These are phyloP conservation scores for Buathra laborator DNA, from an alignment of 2,888 invertebrate genomes.

Conservation along the genomic window DNA sequence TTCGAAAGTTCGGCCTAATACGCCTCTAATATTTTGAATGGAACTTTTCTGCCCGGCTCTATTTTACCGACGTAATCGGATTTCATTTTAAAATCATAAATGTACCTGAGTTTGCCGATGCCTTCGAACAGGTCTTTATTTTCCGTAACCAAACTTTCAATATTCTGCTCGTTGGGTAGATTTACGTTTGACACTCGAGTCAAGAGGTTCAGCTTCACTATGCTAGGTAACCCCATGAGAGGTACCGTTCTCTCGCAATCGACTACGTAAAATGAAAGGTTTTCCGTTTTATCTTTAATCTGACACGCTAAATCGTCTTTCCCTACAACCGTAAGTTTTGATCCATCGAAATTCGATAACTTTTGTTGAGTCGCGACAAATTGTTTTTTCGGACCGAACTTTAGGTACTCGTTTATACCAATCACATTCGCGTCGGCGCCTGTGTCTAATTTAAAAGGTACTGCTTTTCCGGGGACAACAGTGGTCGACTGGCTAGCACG, in stretches of 20 bases:
- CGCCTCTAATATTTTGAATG: neutral
- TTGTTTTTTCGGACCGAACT: neutral
- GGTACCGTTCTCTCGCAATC: neutral
- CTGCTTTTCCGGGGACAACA: too few relatives aligned
- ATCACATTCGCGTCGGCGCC: constrained; percentile 39
- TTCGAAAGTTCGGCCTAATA: neutral
- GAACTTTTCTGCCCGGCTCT: constrained; percentile 55
- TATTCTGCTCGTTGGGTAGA: neutral
- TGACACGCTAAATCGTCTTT: constrained; percentile 23
- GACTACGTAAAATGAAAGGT: neutral
- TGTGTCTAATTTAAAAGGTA: constrained; percentile 42
- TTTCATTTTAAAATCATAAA: constrained; percentile 67
- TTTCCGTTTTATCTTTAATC: neutral
- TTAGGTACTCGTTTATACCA: constrained; percentile 9
- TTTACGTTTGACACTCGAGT: constrained; percentile 17
- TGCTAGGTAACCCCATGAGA: neutral
- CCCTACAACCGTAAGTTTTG: constrained; percentile 13
- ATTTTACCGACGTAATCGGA: constrained; percentile 56
- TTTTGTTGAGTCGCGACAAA: neutral
- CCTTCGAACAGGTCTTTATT: constrained; percentile 65
- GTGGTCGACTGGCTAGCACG: too few relatives aligned
- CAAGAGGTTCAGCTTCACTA: neutral
- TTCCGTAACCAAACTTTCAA: constrained; percentile 31
- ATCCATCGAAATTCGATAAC: constrained; percentile 33
- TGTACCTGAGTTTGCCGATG: constrained; percentile 60